Conservation (phyloP, 2,797 vertebrate species). For the Anniella stebbinsi region DNA sequence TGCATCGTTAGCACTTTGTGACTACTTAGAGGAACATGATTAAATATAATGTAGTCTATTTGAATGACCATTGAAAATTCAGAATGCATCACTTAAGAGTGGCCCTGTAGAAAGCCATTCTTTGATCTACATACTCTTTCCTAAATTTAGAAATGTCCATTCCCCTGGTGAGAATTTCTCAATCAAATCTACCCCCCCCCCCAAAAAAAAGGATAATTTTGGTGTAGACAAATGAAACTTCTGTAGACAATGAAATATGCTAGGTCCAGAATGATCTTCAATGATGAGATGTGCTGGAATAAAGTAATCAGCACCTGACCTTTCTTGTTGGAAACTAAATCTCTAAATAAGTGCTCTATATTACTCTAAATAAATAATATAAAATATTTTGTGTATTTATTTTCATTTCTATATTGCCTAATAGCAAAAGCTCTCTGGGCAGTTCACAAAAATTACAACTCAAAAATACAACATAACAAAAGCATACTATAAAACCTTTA, state of each 20-base stretch:
- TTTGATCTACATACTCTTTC: neutral
- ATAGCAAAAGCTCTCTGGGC: no score
- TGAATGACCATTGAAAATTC: neutral
- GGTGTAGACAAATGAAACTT: no score
- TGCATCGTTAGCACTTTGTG: neutral
- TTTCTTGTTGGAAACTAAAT: neutral
- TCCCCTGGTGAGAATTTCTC: neutral
- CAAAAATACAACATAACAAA: no score
- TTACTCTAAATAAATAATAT: neutral
- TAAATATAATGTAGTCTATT: neutral
- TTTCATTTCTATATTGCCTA: no score
- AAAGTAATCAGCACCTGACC: neutral
- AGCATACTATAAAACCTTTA: no score
- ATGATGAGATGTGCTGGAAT: neutral
- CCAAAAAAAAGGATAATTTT: neutral
- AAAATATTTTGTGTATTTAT: no score
- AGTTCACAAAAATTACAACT: no score
- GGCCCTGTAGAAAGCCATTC: neutral
- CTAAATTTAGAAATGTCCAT: neutral
- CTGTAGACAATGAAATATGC: neutral
- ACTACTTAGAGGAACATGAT: neutral
- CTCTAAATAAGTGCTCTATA: no score
- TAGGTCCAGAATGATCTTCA: neutral
- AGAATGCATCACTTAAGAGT: neutral
- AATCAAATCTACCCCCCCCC: neutral